Percentiles rank a stretch among this genome's conserved stretches.
phyloP scores from a whole-genome alignment of 2,113 vertebrate species.

The Rhinogobius similis region DNA sequence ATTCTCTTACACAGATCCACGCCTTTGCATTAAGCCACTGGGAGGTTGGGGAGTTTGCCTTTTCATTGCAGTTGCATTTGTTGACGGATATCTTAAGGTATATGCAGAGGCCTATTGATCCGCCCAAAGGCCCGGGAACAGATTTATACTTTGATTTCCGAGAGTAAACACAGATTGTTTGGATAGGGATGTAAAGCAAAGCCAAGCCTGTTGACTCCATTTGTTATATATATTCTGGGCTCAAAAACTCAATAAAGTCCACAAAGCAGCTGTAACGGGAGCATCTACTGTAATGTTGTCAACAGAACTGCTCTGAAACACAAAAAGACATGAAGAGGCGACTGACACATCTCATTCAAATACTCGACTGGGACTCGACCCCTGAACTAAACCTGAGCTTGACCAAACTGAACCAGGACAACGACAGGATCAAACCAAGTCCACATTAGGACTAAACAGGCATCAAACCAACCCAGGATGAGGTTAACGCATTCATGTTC shows the following conservation, averaged over 20 bases:
- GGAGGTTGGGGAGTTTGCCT: conserved; percentile 18
- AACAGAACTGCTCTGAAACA: conserved; percentile 47
- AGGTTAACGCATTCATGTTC: too few species aligned
- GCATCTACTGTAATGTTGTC: conserved; percentile 44
- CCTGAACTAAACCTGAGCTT: too few species aligned
- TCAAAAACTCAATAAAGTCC: conserved; percentile 77
- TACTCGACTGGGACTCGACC: too few species aligned
- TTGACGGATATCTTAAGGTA: conserved; percentile 60
- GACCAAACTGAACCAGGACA: too few species aligned
- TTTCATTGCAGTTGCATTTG: conserved; percentile 34
- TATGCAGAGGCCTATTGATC: conserved; percentile 63
- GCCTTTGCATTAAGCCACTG: conserved; percentile 15
- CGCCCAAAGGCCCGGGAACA: conserved; percentile 39
- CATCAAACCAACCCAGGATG: too few species aligned
- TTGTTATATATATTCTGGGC: conserved; percentile 74
- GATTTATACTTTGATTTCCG: conserved; percentile 75
- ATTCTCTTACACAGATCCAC: conserved; percentile 16
- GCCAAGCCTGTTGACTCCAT: conserved; percentile 71
- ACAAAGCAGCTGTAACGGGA: conserved; percentile 70
- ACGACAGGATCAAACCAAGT: too few species aligned
- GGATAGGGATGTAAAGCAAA: conserved; percentile 71
- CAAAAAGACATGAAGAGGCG: conserved; percentile 16
- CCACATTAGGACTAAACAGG: too few species aligned
- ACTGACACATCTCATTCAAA: too few species aligned
- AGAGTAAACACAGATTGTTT: conserved; percentile 64